Evolutionary conservation across 2,113 vertebrate genomes (phyloP), one percentile per base, ranked within the genome.

Genomic region (Psophia crepitans): DNA sequence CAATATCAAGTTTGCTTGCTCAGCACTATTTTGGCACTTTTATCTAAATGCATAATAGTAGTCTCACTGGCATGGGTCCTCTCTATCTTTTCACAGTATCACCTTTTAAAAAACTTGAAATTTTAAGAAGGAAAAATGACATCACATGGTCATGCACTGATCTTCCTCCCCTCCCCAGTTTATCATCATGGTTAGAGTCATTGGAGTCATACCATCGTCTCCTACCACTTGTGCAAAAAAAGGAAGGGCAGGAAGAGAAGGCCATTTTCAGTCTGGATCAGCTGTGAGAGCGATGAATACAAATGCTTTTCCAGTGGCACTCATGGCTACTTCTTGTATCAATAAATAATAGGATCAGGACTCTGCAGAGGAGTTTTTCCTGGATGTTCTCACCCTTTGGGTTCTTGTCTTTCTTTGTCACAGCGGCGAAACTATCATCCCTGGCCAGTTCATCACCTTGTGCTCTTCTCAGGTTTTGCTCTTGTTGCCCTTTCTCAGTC

Each of bases 131-230:
- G 22, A 76, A 87, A 84, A 87, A 30, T 68, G 5, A 14, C 16
- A 46, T 26, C 41, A 33, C 18, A 21, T 18, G 4, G 4, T 74
- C 77, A 49, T 11, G 8, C 5, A 43, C 12, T 44, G 30, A 94
- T 37, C 7, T 85, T 87, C 14, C 10, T 90, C 21, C 11, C 32
- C 32, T 73, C 37, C 37, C 13, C 61, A 53, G 48, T 24, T 73
- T 61, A 71, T n/a, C 23, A 35, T 8, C 20, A 30, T 2, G 24
- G 20, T 16, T 61, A 46, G 24, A 58, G 14, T 53, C 0, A 0
- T 19, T 79, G 79, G 37, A 56, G 21, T 4, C 27, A 5, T 33
- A 46, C 6, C 22, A 37, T 5, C 1, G 1, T 27, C 2, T 22
- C 21, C 43, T 61, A 24, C 9, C 24, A 7, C 26, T 9, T 66